Evolutionary conservation across 2,888 invertebrate species (phyloP).

Genomic region (Carpatolechia fugitivella): DNA sequence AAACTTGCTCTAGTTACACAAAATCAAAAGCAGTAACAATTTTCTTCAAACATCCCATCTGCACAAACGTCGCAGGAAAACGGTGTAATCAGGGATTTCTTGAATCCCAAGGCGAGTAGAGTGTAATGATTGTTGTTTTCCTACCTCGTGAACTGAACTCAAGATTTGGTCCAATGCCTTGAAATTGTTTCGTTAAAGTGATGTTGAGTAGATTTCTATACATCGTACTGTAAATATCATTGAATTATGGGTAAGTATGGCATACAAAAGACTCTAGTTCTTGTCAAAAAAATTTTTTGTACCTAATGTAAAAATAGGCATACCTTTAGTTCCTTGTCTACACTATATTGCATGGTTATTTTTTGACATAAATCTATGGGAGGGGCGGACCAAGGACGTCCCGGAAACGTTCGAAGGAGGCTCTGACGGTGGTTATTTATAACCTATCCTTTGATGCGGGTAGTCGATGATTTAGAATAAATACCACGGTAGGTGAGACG

Average conservation of each 20-base stretch:
- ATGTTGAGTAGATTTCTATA: too few relatives aligned
- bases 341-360: conserved; percentile 28
- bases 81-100: conserved; percentile 18
- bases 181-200: conserved; percentile 5
- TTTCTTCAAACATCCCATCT: conserved; percentile 13
- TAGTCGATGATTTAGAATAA: neutral
- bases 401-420: conserved; percentile 58
- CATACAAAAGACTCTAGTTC: too few relatives aligned
- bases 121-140: conserved; percentile 18
- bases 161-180: conserved; percentile 3
- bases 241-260: too few relatives aligned
- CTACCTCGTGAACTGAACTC: conserved; percentile 13
- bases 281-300: too few relatives aligned
- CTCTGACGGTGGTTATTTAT: conserved; percentile 59
- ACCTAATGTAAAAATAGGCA: too few relatives aligned
- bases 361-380: conserved; percentile 66
- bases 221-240: too few relatives aligned
- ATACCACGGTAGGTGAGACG: neutral
- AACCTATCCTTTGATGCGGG: conserved; percentile 34
- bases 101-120: conserved; percentile 14
- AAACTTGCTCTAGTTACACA: too few relatives aligned
- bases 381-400: conserved; percentile 45
- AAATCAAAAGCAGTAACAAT: conserved; percentile 13
- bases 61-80: conserved; percentile 12
- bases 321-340: too few relatives aligned